Evolutionary conservation across 1,140 invertebrate genomes (phyloP).

Genomic region (Drosophila lacertosa): DNA sequence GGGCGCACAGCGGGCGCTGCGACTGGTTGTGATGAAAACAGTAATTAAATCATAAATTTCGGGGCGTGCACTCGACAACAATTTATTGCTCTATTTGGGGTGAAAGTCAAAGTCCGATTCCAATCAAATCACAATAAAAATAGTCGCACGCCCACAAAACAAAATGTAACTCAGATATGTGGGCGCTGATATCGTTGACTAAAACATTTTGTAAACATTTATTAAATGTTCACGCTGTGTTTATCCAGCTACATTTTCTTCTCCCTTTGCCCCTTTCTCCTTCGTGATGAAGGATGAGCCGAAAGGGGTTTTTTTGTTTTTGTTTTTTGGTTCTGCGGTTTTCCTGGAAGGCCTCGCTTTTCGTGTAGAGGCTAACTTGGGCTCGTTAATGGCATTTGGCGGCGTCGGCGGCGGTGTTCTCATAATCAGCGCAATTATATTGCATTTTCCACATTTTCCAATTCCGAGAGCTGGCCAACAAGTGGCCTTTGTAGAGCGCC

Average conservation of each 20-base stretch:
- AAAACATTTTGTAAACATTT: constrained; percentile 50
- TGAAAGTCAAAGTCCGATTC: constrained; percentile 45
- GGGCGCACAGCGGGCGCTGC: constrained; percentile 46
- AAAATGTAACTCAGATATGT: constrained; percentile 2
- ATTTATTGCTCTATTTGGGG: constrained; percentile 80
- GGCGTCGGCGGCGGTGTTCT: constrained; percentile 3
- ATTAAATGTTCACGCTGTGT: constrained; percentile 18
- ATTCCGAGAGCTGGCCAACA: constrained; percentile 68
- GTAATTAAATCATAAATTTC: constrained; percentile 81
- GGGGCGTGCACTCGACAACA: constrained; percentile 42
- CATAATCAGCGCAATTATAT: constrained; percentile 82
- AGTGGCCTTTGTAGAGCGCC: constrained; percentile 65
- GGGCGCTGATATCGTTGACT: constrained; percentile 21
- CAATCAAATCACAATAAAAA: constrained; percentile 74
- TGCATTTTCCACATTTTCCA: constrained; percentile 61
- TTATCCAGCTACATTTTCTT: constrained; percentile 47
- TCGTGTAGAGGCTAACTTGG: constrained; percentile 26
- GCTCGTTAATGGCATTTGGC: constrained; percentile 76
- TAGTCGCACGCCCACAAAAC: constrained; percentile 65
- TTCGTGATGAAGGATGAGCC: too few relatives aligned
- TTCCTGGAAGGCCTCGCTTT: constrained; percentile 59
- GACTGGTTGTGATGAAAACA: constrained; percentile 46
- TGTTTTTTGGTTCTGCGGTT: constrained; percentile 4
- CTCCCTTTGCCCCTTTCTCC: too few relatives aligned
- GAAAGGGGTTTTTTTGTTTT: constrained; percentile 11